Conservation (phyloP, 2,888 invertebrate genomes). For the Julus scandinavius region DNA sequence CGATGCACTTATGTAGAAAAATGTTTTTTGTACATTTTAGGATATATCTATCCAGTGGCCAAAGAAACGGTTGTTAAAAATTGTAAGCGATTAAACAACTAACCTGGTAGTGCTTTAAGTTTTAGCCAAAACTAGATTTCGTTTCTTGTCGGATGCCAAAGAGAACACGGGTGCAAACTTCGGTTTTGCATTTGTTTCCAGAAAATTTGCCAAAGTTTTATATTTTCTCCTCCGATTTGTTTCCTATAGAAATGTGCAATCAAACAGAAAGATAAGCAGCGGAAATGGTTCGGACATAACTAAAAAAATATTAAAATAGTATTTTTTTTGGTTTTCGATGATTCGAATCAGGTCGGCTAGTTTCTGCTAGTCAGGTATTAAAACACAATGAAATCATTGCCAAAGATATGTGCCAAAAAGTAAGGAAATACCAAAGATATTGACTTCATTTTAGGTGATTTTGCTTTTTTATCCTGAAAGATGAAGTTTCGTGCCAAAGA, state of each 20-base stretch:
- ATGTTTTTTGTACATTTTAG: background rate
- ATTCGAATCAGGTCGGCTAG: no score
- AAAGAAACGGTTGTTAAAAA: no score
- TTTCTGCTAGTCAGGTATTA: background rate
- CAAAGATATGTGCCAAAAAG: slow-evolving; percentile 3
- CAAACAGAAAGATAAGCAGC: background rate
- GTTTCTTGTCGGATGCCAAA: no score
- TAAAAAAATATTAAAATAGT: no score
- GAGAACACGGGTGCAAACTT: no score
- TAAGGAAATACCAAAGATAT: background rate
- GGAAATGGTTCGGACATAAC: no score
- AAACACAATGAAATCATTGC: background rate
- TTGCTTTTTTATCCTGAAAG: background rate
- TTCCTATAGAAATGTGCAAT: background rate
- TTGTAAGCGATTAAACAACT: no score
- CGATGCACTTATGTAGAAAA: slow-evolving; percentile 37
- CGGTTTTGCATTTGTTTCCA: background rate
- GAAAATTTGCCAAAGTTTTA: background rate
- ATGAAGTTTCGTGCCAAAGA: slow-evolving; percentile 1
- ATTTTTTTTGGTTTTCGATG: no score
- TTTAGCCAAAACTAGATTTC: no score
- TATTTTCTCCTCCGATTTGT: background rate
- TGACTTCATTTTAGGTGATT: no score
- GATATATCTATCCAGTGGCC: background rate
- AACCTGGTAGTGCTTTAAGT: no score